Conservation (phyloP, 2,888 invertebrate species). For the Dynastes grantii region DNA sequence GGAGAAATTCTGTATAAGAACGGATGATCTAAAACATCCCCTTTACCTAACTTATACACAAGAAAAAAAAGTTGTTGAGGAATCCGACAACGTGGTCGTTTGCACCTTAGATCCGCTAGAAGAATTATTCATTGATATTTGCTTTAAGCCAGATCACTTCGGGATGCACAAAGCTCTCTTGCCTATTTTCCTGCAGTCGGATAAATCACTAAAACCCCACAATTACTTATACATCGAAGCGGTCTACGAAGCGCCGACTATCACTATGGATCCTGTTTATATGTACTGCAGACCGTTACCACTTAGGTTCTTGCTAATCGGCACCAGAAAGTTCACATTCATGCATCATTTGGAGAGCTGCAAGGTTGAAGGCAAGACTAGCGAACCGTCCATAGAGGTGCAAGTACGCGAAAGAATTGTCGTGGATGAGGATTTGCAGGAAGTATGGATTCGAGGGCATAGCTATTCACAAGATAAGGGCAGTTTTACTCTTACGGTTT, state of each 20-base stretch:
- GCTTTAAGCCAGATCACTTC: conserved; percentile 60
- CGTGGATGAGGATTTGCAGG: too few species aligned
- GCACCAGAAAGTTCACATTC: neutral
- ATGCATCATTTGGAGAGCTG: conserved; percentile 2
- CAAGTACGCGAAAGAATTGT: too few species aligned
- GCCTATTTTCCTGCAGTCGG: conserved; percentile 57
- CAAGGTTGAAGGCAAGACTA: neutral
- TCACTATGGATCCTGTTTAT: neutral
- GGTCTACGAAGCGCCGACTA: neutral
- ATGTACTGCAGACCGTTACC: conserved; percentile 24
- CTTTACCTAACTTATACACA: conserved; percentile 61
- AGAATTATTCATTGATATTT: conserved; percentile 59
- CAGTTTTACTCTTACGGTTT: neutral
- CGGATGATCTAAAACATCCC: conserved; percentile 60
- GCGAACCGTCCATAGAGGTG: neutral
- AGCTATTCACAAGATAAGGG: neutral
- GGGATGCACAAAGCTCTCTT: conserved; percentile 61
- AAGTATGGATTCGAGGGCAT: neutral
- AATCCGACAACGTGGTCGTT: conserved; percentile 55
- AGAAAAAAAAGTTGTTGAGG: conserved; percentile 53
- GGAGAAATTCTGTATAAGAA: conserved; percentile 61
- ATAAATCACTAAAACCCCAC: neutral
- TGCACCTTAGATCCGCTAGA: conserved; percentile 60
- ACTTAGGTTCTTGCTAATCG: neutral
- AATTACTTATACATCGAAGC: conserved; percentile 12